Percentiles rank a stretch among this genome's conserved stretches.
Conservation (phyloP, 2,113 vertebrate species). For the Aleadryas rufinucha region DNA sequence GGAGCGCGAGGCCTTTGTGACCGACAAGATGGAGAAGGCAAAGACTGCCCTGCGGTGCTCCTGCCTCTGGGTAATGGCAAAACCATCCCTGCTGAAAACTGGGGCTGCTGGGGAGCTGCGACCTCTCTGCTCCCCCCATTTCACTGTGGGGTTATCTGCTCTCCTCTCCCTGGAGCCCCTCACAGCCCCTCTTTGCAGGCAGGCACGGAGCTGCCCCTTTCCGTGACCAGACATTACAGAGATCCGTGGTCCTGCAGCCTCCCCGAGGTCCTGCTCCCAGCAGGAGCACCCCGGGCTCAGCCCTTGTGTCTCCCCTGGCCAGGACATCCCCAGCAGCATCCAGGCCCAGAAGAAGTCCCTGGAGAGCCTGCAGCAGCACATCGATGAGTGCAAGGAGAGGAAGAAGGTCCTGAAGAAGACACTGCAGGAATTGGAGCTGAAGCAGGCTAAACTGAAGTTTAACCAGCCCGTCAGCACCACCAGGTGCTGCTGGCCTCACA, state of each 20-base stretch:
- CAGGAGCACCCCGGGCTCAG: not conserved
- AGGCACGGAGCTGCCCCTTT: not conserved
- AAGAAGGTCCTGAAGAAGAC: not conserved
- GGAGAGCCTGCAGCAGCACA: not conserved
- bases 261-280: fast-evolving
- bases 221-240: not conserved
- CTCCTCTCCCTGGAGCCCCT: not conserved
- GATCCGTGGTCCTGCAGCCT: not conserved
- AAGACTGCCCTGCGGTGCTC: not conserved
- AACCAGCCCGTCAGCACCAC: not conserved
- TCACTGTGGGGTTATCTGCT: not conserved
- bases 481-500: not conserved
- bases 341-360: not conserved
- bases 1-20: not conserved
- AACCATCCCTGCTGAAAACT: not conserved
- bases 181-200: not conserved
- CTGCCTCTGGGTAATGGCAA: not conserved
- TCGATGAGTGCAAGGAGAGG: not conserved
- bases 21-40: not conserved
- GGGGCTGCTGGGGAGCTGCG: not conserved
- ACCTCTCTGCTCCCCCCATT: not conserved
- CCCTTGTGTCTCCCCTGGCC: not conserved
- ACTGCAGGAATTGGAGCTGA: not conserved
- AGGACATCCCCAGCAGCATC: constrained; percentile 14
- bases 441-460: not conserved